Evolutionary conservation across 2,113 vertebrate species (phyloP), one percentile per base, ranked within the genome.

Genomic region (Danionella cerebrum): DNA sequence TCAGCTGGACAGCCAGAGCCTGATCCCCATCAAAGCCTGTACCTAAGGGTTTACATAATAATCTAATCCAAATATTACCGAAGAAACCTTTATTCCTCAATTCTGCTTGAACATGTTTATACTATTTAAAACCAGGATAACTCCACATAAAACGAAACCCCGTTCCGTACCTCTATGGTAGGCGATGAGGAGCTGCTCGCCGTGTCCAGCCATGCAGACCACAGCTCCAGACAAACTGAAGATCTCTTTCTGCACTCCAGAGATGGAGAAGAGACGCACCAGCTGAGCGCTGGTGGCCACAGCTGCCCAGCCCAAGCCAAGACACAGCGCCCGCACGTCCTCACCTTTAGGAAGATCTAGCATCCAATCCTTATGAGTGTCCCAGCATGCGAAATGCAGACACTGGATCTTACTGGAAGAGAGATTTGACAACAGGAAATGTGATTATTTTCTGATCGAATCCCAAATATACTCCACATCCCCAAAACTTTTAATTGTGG

Each of bases 121-220:
- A n/a, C n/a, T n/a, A n/a, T n/a, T n/a, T n/a, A n/a, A n/a, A n/a
- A n/a, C n/a, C n/a, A n/a, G n/a, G n/a, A n/a, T n/a, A n/a, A n/a
- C n/a, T n/a, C n/a, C n/a, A n/a, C n/a, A n/a, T n/a, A n/a, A n/a
- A n/a, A n/a, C n/a, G n/a, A n/a, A n/a, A n/a, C n/a, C n/a, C n/a
- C n/a, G n/a, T n/a, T n/a, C n/a, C n/a, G n/a, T 2, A 99, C 96
- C 94, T 88, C 92, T 89, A 67, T 97, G 95, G 80, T 92, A 95
- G 67, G 89, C 75, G 14, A 96, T 6, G 16, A 96, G 67, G 45
- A 98, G 80, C 83, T 98, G 95, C 38, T 98, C 92, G 67, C 94
- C 94, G 0, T 96, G 91, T 24, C 85, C 94, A 0, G 88, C 83
- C 93, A 99, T 85, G 16, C 93, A 92, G 27, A 99, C 95, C 51